A percentile compares a stretch with the other conserved stretches of the same genome.
Evolutionary conservation across 1,140 invertebrate genomes (phyloP).

Genomic region (Diploscapter pachys): DNA sequence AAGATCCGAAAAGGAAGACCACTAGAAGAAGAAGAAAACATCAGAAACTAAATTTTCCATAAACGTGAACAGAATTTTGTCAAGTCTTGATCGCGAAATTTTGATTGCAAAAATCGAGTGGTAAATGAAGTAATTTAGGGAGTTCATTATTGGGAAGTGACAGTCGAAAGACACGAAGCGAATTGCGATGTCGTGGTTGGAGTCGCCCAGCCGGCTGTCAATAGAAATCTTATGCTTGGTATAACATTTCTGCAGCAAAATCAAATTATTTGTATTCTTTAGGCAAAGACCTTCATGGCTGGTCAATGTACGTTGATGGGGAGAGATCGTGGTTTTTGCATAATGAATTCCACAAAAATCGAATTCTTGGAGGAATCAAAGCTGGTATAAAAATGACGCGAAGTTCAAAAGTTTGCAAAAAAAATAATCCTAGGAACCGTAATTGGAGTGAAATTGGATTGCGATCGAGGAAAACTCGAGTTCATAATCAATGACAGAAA

Average conservation of each 20-base stretch:
- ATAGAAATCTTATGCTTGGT: constrained; percentile 91
- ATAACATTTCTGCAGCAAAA: constrained; percentile 19
- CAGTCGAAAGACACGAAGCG: constrained; percentile 84
- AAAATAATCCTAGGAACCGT: constrained; percentile 62
- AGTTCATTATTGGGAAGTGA: constrained; percentile 92
- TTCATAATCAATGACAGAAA: constrained; percentile 92
- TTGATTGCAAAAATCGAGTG: too few relatives aligned
- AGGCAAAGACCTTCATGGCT: constrained; percentile 96
- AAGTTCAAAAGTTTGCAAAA: background rate
- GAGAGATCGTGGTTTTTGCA: constrained; percentile 90
- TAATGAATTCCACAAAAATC: constrained; percentile 80
- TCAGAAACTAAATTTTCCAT: too few relatives aligned
- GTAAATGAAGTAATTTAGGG: constrained; percentile 65
- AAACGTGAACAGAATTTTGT: too few relatives aligned
- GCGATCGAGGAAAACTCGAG: constrained; percentile 79
- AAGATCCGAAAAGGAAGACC: too few relatives aligned
- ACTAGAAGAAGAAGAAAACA: too few relatives aligned
- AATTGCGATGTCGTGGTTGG: constrained; percentile 95
- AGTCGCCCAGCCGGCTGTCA: constrained; percentile 83
- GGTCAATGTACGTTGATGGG: constrained; percentile 97
- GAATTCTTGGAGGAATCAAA: constrained; percentile 75
- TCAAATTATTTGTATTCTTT: constrained; percentile 24
- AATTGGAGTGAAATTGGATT: constrained; percentile 84
- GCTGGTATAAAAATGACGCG: too few relatives aligned
- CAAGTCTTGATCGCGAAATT: too few relatives aligned